phyloP scores from a whole-genome alignment of 2,797 vertebrate species.

The Halcyon badia region DNA sequence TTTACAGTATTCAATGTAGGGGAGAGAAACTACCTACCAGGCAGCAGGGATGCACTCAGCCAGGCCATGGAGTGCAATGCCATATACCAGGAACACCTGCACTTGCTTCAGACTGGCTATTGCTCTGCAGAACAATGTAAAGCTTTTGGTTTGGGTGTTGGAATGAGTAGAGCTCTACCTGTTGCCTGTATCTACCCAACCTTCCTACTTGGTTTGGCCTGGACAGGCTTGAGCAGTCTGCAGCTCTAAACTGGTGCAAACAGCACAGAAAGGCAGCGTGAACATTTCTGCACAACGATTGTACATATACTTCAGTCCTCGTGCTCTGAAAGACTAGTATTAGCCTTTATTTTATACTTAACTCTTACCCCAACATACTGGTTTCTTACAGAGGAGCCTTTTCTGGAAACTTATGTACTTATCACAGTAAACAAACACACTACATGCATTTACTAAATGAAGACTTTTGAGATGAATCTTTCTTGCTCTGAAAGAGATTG shows the following conservation, averaged over 20 bases:
- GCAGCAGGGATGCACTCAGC: not conserved
- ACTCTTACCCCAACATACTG: not conserved
- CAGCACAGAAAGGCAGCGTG: not conserved
- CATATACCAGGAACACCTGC: not conserved
- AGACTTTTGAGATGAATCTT: not conserved
- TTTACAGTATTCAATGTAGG: not conserved
- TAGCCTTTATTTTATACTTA: not conserved
- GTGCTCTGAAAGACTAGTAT: not conserved
- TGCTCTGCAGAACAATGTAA: rapidly evolving
- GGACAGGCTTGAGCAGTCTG: not conserved
- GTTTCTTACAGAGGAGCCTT: not conserved
- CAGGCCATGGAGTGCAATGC: not conserved
- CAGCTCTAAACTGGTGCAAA: not conserved
- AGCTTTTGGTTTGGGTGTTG: not conserved
- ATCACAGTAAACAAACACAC: not conserved
- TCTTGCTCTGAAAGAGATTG: not conserved
- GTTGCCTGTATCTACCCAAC: not conserved
- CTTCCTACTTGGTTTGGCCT: not conserved
- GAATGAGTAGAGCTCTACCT: not conserved
- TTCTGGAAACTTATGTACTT: not conserved
- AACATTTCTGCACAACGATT: not conserved
- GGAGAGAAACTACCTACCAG: not conserved
- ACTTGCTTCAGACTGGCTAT: not conserved
- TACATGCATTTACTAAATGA: not conserved
- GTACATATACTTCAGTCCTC: rapidly evolving